phyloP scores from a whole-genome alignment of 2,888 invertebrate species.

The Pristionchus mayeri region DNA sequence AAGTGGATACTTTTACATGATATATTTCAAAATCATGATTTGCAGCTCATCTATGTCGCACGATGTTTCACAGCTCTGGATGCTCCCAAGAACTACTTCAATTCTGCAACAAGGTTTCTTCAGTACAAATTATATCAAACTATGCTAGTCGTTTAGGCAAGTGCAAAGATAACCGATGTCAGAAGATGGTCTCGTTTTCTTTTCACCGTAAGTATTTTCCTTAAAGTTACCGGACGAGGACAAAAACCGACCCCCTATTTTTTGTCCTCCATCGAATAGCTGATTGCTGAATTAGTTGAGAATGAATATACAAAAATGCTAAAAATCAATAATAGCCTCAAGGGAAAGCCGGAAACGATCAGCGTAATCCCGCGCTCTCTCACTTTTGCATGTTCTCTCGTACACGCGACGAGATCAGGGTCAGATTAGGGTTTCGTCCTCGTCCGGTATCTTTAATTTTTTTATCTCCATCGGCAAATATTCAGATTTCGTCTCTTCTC shows the following conservation, averaged over 20 bases:
- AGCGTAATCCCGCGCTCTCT: too few relatives aligned
- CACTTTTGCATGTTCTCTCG: too few relatives aligned
- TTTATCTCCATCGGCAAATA: not conserved
- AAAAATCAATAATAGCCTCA: too few relatives aligned
- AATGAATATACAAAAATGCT: too few relatives aligned
- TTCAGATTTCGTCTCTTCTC: not conserved
- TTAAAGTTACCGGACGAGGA: too few relatives aligned
- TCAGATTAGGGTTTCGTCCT: too few relatives aligned
- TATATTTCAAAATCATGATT: not conserved
- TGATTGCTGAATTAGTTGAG: too few relatives aligned
- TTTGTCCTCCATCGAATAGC: too few relatives aligned
- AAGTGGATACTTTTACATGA: not conserved
- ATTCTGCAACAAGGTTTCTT: slow-evolving; percentile 4
- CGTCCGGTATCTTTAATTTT: too few relatives aligned
- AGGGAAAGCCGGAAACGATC: too few relatives aligned
- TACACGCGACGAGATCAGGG: too few relatives aligned
- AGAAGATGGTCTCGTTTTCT: slow-evolving; percentile 21
- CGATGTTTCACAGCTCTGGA: not conserved
- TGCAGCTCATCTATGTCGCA: not conserved
- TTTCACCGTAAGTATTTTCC: not conserved
- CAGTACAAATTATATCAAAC: not conserved
- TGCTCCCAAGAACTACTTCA: not conserved
- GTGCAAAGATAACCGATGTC: not conserved
- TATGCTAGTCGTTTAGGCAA: not conserved
- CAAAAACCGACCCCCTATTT: too few relatives aligned